phyloP scores from a whole-genome alignment of 2,888 invertebrate genomes.

The Trileptium ribeirensis region DNA sequence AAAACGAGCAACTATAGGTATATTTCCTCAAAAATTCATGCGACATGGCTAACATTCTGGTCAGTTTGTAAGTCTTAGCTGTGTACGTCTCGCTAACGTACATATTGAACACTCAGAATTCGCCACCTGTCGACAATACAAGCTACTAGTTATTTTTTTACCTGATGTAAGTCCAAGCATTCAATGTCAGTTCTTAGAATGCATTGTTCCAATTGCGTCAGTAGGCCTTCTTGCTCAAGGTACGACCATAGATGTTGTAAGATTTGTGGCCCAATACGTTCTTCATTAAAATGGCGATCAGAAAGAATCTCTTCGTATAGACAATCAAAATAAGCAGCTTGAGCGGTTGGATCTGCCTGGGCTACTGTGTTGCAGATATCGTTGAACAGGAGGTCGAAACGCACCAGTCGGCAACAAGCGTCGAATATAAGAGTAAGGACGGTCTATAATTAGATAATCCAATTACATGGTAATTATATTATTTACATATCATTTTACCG shows the following conservation, averaged over 20 bases:
- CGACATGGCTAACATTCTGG: too few relatives aligned
- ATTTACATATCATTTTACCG: too few relatives aligned
- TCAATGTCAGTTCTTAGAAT: constrained; percentile 67
- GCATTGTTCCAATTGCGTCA: constrained; percentile 64
- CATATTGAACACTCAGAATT: too few relatives aligned
- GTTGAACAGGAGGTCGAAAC: constrained; percentile 59
- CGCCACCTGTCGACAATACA: too few relatives aligned
- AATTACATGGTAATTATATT: too few relatives aligned
- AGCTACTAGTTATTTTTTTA: too few relatives aligned
- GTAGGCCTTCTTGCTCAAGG: constrained; percentile 61
- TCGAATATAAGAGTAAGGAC: constrained; percentile 13
- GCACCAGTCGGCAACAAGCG: background rate
- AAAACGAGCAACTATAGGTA: too few relatives aligned
- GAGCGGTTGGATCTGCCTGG: constrained; percentile 60
- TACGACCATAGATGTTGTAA: constrained; percentile 67
- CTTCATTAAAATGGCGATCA: constrained; percentile 56
- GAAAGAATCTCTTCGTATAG: constrained; percentile 66
- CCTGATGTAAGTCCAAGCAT: constrained; percentile 70
- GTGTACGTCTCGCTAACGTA: too few relatives aligned
- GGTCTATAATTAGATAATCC: too few relatives aligned
- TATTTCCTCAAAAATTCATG: too few relatives aligned
- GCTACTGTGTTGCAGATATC: constrained; percentile 63
- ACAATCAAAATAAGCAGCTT: constrained; percentile 63
- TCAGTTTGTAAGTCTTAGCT: too few relatives aligned
- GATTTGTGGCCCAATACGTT: constrained; percentile 62